Base-by-base conservation (phyloP, 2,888 invertebrate genomes). In the Tiliacea aurago region DNA sequence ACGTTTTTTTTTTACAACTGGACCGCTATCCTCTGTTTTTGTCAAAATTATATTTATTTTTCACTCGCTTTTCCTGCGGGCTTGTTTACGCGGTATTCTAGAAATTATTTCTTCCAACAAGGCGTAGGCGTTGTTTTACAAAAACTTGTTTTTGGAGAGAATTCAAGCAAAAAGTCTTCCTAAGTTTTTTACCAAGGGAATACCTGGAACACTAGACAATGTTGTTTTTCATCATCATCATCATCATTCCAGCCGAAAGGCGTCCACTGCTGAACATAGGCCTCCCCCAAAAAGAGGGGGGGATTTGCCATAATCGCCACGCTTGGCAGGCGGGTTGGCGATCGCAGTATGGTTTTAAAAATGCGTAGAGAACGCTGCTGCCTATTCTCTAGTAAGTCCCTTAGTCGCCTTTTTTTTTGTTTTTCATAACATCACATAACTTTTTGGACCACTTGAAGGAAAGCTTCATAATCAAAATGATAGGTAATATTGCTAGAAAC, bases 31-130 rank as follows among this genome's bases (percentile, higher is more conserved):
- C 61, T 18, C 18, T n/a, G n/a, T 70, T 79, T 75, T 73, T 58
- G 73, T 47, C 72, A 58, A 82, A 78, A 84, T 84, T 77, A 68
- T 64, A 83, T 83, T 80, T 78, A 75, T 71, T 67, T 66, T 64
- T 20, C 23, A 55, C 61, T 65, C 33, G 47, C 6, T 64, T 59
- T 66, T 49, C 65, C 55, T 47, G 23, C 7, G 45, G 61, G n/a
- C 76, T 75, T 59, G 70, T 71, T 74, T 70, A 53, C 7, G 53
- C 6, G 65, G 2, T 45, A 41, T 61, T 7, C 6, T 13, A 41
- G 15, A 58, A 43, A 41, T 33, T 45, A 5, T 7, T 49, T 72
- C 3, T 67, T 61, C 33, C 4, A 15, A 2, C 33, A 53, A 69
- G 10, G 1, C 10, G 49, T 37, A 13, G n/a, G n/a, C 13, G 37